Percentiles rank a stretch among this genome's conserved stretches.
Evolutionary conservation across 2,888 invertebrate genomes (phyloP).

Genomic region (Oeneis ivallda): DNA sequence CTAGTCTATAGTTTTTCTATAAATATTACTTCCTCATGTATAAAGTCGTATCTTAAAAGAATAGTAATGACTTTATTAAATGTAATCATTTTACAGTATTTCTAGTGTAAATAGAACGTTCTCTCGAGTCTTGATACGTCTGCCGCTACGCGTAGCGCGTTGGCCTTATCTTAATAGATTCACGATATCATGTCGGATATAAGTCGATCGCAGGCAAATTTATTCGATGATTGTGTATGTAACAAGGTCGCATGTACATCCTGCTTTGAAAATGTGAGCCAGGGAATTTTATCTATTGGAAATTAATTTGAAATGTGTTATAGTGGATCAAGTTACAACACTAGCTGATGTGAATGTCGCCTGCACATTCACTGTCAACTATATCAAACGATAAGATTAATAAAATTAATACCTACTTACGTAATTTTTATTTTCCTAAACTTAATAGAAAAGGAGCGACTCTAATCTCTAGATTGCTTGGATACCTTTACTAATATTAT

Average conservation of each 20-base stretch:
- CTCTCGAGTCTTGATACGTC: too few species aligned
- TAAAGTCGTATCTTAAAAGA: background rate
- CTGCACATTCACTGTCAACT: background rate
- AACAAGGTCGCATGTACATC: conserved; percentile 24
- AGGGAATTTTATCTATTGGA: conserved; percentile 8
- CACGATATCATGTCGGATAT: conserved; percentile 44
- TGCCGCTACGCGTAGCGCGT: conserved; percentile 34
- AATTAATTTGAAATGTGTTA: background rate
- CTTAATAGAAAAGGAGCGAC: background rate
- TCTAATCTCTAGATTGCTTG: background rate
- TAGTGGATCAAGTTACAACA: background rate
- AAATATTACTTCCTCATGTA: too few species aligned
- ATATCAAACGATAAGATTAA: background rate
- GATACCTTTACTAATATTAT: background rate
- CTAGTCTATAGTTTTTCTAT: too few species aligned
- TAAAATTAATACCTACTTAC: too few species aligned
- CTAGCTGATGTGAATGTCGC: background rate
- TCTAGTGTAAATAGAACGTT: conserved; percentile 1
- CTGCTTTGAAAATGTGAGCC: conserved; percentile 15
- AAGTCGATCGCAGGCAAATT: conserved; percentile 40
- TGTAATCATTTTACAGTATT: conserved; percentile 2
- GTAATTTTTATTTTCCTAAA: too few species aligned
- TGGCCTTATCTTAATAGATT: conserved; percentile 47
- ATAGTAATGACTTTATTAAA: background rate
- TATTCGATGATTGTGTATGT: conserved; percentile 40